These are phyloP conservation scores for Thaumatotibia leucotreta DNA, from an alignment of 1,140 invertebrate genomes.

Conservation along the genomic window DNA sequence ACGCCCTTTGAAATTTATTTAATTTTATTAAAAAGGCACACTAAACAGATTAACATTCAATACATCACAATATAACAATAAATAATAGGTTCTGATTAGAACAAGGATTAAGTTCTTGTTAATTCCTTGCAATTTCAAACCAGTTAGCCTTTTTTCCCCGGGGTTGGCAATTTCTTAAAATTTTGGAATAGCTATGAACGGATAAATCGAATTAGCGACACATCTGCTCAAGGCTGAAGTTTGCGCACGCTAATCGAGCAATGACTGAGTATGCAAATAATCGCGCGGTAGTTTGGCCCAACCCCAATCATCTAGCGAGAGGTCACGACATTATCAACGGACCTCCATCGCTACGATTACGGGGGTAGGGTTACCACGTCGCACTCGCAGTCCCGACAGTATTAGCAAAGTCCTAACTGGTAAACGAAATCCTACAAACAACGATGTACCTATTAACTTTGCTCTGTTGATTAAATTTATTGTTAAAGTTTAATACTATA, in stretches of 20 bases:
- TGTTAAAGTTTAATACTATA: too few species aligned
- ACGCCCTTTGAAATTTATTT: too few species aligned
- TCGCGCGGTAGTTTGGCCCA: constrained; percentile 13
- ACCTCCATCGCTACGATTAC: constrained; percentile 52
- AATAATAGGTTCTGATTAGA: too few species aligned
- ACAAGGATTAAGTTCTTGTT: too few species aligned
- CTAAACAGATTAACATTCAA: too few species aligned
- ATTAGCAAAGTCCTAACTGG: not conserved
- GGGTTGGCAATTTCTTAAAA: not conserved
- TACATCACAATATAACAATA: too few species aligned
- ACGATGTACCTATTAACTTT: too few species aligned
- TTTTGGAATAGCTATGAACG: not conserved
- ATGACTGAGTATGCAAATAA: constrained; percentile 5
- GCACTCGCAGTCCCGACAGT: not conserved
- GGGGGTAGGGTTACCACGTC: constrained; percentile 39
- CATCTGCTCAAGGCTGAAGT: not conserved
- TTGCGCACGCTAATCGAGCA: not conserved
- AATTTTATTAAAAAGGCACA: too few species aligned
- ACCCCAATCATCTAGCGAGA: constrained; percentile 28
- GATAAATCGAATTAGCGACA: not conserved
- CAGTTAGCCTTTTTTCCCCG: not conserved
- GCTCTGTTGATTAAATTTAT: too few species aligned
- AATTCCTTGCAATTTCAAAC: not conserved
- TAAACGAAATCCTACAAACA: not conserved
- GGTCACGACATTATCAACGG: constrained; percentile 63